Conservation (phyloP, 1,140 invertebrate species). For the Oncopodura yosiiana region DNA sequence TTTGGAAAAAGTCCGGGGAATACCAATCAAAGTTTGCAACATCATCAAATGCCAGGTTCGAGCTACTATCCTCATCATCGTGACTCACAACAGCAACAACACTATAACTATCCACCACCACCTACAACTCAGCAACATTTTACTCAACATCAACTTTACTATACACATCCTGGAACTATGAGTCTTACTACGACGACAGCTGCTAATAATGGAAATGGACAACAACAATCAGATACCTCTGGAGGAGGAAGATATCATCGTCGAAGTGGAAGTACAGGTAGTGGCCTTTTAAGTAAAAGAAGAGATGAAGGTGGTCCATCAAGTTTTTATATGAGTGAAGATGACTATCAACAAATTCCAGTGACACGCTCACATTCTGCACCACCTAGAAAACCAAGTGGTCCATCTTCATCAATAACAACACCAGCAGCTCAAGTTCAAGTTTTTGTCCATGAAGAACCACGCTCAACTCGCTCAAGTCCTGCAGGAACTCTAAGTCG, state of each 20-base stretch:
- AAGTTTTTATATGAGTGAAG: conserved; percentile 38
- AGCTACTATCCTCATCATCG: too few relatives aligned
- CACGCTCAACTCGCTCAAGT: conserved; percentile 24
- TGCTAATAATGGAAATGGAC: not conserved
- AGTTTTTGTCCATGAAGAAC: conserved; percentile 45
- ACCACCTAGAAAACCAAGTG: conserved; percentile 21
- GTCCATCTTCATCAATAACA: not conserved
- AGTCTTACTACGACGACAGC: not conserved
- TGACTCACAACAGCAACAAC: too few relatives aligned
- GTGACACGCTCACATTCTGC: conserved; percentile 22
- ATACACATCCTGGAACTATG: conserved; percentile 1
- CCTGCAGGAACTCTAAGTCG: conserved; percentile 22
- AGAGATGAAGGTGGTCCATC: conserved; percentile 5
- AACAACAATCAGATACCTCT: not conserved
- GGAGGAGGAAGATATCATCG: not conserved
- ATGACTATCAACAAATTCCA: conserved; percentile 53
- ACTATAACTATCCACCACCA: too few relatives aligned
- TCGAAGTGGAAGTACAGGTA: not conserved
- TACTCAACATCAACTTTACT: too few relatives aligned
- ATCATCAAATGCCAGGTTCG: too few relatives aligned
- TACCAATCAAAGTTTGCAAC: too few relatives aligned
- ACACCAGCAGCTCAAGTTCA: conserved; percentile 39
- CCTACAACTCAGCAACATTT: too few relatives aligned
- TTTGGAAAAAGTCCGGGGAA: too few relatives aligned
- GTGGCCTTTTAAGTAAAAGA: too few relatives aligned